Percentiles rank a stretch among this genome's conserved stretches.
phyloP scores from a whole-genome alignment of 2,888 invertebrate species.

The Zeuzera pyrina region DNA sequence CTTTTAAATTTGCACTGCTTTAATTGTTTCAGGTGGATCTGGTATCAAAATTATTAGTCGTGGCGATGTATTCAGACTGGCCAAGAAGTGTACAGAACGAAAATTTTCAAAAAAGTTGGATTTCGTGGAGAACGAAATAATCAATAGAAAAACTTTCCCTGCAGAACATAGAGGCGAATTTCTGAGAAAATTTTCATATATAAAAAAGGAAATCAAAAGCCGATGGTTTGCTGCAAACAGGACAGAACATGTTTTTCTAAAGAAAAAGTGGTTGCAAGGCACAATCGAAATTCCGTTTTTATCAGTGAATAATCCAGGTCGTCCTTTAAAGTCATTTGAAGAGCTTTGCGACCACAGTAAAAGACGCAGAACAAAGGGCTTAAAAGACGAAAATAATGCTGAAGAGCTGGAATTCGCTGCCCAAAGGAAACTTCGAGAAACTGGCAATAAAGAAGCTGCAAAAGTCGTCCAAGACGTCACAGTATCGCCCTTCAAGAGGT shows the following conservation, averaged over 20 bases:
- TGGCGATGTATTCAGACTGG: too few species aligned
- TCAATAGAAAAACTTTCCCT: too few species aligned
- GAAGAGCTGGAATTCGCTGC: neutral
- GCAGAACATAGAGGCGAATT: too few species aligned
- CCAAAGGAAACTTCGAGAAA: neutral
- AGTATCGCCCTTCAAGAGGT: neutral
- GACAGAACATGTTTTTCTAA: slow-evolving; percentile 2
- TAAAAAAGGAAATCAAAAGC: slow-evolving; percentile 5
- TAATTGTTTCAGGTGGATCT: too few species aligned
- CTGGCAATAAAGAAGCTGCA: neutral
- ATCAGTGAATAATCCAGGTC: neutral
- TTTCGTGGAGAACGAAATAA: too few species aligned
- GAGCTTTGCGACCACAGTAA: neutral
- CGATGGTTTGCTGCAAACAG: slow-evolving; percentile 2
- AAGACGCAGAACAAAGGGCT: neutral
- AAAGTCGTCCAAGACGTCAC: neutral
- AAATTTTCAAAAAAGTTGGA: too few species aligned
- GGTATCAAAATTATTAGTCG: too few species aligned
- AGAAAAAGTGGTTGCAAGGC: slow-evolving; percentile 3
- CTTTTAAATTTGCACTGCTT: too few species aligned
- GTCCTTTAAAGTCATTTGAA: neutral
- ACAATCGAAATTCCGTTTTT: neutral
- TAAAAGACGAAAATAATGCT: neutral
- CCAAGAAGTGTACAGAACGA: too few species aligned
- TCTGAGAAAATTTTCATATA: too few species aligned